A percentile compares a stretch with the other conserved stretches of the same genome.
These are phyloP conservation scores for Tenrec ecaudatus DNA, from an alignment of 2,113 vertebrate genomes.

Conservation along the genomic window DNA sequence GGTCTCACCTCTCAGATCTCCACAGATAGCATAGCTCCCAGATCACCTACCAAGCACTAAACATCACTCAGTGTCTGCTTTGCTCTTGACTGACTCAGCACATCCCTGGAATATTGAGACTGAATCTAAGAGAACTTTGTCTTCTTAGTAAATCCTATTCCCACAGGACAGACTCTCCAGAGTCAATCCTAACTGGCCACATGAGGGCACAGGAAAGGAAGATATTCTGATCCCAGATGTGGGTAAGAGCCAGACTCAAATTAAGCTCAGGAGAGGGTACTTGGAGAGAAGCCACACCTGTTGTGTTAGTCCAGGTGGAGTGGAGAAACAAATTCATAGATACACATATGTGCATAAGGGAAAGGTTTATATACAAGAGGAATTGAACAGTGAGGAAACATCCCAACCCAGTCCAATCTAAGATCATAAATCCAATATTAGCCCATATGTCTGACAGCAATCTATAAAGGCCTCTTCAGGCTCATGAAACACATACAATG, in stretches of 20 bases:
- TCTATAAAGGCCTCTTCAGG: no score
- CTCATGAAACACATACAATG: no score
- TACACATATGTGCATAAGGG: no score
- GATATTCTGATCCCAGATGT: background rate
- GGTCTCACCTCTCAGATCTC: background rate
- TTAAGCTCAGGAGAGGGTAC: background rate
- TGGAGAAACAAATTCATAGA: no score
- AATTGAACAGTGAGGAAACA: no score
- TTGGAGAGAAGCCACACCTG: background rate
- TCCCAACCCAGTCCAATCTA: no score
- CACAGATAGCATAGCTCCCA: accelerated
- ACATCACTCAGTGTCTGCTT: background rate
- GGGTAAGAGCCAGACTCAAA: background rate
- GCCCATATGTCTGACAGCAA: no score
- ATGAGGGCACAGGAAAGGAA: background rate
- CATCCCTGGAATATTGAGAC: background rate
- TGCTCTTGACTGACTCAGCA: background rate
- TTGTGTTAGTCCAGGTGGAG: no score
- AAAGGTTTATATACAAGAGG: no score
- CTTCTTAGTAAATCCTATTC: background rate
- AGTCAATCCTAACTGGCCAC: background rate
- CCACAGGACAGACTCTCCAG: background rate
- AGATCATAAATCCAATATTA: no score
- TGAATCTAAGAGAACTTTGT: background rate
- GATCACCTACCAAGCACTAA: background rate